Percentiles rank a stretch among this genome's conserved stretches.
Evolutionary conservation across 2,888 invertebrate species (phyloP).

Genomic region (Notodonta ziczac): DNA sequence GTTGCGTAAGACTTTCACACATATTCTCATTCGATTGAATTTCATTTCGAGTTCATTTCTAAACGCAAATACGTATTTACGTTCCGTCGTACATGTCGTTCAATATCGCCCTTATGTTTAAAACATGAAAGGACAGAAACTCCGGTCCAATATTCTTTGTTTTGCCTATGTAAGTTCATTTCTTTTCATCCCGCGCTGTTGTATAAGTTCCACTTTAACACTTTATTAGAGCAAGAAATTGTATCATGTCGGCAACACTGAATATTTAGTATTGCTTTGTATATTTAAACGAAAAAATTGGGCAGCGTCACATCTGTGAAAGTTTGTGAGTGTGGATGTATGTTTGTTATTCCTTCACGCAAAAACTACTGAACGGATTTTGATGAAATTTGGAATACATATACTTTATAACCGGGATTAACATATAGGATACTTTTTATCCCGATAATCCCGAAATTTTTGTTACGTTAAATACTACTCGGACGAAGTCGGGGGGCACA

Average conservation of each 20-base stretch:
- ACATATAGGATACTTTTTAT: too few species aligned
- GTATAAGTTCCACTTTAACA: slow-evolving; percentile 2
- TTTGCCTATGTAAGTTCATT: slow-evolving; percentile 3
- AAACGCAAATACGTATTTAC: background rate
- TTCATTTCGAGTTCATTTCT: background rate
- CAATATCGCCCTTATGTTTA: background rate
- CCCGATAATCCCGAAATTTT: too few species aligned
- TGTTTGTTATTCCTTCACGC: too few species aligned
- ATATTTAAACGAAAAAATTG: background rate
- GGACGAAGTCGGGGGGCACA: too few species aligned
- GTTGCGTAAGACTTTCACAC: too few species aligned
- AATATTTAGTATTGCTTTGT: background rate
- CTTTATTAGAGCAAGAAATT: slow-evolving; percentile 7
- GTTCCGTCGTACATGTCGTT: background rate
- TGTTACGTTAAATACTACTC: too few species aligned
- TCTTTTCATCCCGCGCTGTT: background rate
- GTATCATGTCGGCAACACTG: background rate
- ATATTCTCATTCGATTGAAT: too few species aligned
- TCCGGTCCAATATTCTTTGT: slow-evolving; percentile 9
- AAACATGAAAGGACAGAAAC: slow-evolving; percentile 4
- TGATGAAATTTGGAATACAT: too few species aligned
- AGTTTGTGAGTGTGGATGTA: too few species aligned
- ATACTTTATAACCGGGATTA: too few species aligned
- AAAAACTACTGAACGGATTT: too few species aligned
- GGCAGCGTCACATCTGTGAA: too few species aligned